These are phyloP conservation scores for Trilocha varians DNA, from an alignment of 2,888 invertebrate genomes.

Conservation along the genomic window DNA sequence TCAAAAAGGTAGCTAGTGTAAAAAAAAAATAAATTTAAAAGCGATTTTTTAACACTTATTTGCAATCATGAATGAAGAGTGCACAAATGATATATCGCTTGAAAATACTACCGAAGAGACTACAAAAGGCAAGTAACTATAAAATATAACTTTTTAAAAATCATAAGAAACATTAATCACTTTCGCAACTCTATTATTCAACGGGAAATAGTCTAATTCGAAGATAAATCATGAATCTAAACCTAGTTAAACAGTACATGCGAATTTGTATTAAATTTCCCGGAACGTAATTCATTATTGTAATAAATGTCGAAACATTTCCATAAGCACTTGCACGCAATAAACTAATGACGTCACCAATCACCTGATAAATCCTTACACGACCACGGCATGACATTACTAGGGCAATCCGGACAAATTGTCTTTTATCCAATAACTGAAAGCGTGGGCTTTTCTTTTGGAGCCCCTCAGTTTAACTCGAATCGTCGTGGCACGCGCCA, in stretches of 20 bases:
- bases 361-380: slow-evolving; percentile 49
- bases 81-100: too few relatives aligned
- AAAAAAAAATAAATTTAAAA: not conserved
- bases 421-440: slow-evolving; percentile 43
- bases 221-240: not conserved
- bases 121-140: too few relatives aligned
- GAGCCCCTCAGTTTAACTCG: slow-evolving; percentile 53
- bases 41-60: too few relatives aligned
- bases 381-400: slow-evolving; percentile 46
- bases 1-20: not conserved
- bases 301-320: not conserved
- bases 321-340: slow-evolving; percentile 32
- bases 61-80: too few relatives aligned
- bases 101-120: too few relatives aligned
- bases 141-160: too few relatives aligned
- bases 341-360: slow-evolving; percentile 52
- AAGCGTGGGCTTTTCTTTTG: slow-evolving; percentile 41
- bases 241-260: not conserved
- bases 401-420: slow-evolving; percentile 27
- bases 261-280: not conserved
- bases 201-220: too few relatives aligned
- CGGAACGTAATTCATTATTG: not conserved
- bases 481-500: slow-evolving; percentile 47
- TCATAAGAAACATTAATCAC: too few relatives aligned
- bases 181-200: too few relatives aligned